Evolutionary conservation across 2,113 vertebrate species (phyloP), one percentile per base, ranked within the genome.

Genomic region (Callipepla squamata): DNA sequence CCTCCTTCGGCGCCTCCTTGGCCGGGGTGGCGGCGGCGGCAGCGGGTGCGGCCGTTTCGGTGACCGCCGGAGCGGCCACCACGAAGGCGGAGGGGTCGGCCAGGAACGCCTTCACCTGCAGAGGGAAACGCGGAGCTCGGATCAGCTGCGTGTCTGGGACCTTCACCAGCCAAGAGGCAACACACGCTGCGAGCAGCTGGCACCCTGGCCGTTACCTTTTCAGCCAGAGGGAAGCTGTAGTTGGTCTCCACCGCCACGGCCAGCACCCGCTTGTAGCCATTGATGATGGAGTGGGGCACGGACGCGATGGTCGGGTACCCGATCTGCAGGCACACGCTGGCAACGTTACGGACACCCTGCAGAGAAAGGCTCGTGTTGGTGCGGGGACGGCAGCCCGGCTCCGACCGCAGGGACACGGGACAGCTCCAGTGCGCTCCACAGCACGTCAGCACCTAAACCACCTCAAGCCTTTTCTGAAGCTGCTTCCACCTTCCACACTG

Each of bases 241-340:
- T 99, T 98, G 0, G 99, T 99, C 95, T 99, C 99, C 97, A 99
- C 98, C 4, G 99, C 98, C 73, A 99, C 96, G 4, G 99, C 99
- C 89, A 99, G 97, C 75, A 99, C 98, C 62, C 98, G 98, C 96
- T 99, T 99, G 97, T 99, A 99, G 42, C 99, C 99, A 11, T 99
- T 99, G 97, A 99, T 97, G 93, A 99, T 92, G 5, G 99, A 98
- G 95, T 99, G 99, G 79, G 99, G 99, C 88, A 99, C 97, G 0
- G 99, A 99, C 1, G 99, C 99, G 5, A 99, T 97, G 69, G 99
- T 99, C 1, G 99, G 99, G 95, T 99, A 99, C n/a, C 99, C 99
- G 11, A 99, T 99, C 79, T 99, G 98, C 97, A 99, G 98, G 76
- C 98, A 99, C 30, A 99, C 98, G 1, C 99, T 99, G 87, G 99